These are phyloP conservation scores for Xenopus borealis DNA, from an alignment of 2,113 vertebrate species.

Conservation along the genomic window DNA sequence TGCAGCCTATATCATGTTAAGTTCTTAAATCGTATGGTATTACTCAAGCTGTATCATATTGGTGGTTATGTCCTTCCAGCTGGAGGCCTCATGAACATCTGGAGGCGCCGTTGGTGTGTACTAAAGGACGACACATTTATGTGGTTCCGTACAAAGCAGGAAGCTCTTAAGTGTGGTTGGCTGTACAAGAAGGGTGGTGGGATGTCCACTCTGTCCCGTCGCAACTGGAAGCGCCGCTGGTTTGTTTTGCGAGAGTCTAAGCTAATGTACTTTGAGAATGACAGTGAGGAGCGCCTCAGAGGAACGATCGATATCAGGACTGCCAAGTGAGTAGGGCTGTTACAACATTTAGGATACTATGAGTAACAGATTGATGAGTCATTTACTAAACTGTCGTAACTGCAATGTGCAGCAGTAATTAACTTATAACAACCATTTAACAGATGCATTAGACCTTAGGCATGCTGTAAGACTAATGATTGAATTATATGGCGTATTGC, in stretches of 20 bases:
- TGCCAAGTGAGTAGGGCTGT: slow-evolving; percentile 70
- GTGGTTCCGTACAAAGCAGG: slow-evolving; percentile 89
- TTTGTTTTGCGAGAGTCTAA: slow-evolving; percentile 85
- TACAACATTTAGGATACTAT: background rate
- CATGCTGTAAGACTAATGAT: too few relatives aligned
- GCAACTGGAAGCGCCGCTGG: slow-evolving; percentile 95
- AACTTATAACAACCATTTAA: too few relatives aligned
- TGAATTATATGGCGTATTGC: too few relatives aligned
- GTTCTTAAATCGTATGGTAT: too few relatives aligned
- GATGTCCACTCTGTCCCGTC: slow-evolving; percentile 82
- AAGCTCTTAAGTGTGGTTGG: slow-evolving; percentile 84
- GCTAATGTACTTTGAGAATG: slow-evolving; percentile 90
- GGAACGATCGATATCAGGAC: slow-evolving; percentile 84
- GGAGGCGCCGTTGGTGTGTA: slow-evolving; percentile 86
- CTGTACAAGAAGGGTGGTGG: slow-evolving; percentile 91
- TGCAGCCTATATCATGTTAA: too few relatives aligned
- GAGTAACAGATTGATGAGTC: too few relatives aligned
- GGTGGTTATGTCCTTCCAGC: background rate
- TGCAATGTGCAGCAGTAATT: too few relatives aligned
- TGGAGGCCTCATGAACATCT: slow-evolving; percentile 86
- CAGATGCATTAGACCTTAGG: too few relatives aligned
- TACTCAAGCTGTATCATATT: too few relatives aligned
- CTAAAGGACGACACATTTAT: slow-evolving; percentile 88
- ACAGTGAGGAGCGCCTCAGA: slow-evolving; percentile 87
- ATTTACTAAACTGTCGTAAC: too few relatives aligned